A percentile compares a stretch with the other conserved stretches of the same genome.
Conservation (phyloP, 2,888 invertebrate species). For the Zeuzera pyrina region DNA sequence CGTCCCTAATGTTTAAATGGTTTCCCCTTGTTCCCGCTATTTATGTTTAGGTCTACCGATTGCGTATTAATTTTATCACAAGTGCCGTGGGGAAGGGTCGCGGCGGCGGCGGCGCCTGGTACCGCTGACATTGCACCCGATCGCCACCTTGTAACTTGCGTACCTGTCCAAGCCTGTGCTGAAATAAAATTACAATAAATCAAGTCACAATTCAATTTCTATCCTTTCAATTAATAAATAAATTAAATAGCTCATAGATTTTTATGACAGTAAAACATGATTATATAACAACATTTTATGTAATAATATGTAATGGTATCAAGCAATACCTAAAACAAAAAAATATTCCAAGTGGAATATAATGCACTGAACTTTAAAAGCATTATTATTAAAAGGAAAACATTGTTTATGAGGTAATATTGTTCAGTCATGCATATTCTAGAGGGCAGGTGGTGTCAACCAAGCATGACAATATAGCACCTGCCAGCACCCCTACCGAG, state of each 20-base stretch:
- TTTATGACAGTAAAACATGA: no score
- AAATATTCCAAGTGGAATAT: no score
- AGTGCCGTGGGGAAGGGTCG: constrained; percentile 38
- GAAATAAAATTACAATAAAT: no score
- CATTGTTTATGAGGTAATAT: constrained; percentile 28
- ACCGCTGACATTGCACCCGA: constrained; percentile 39
- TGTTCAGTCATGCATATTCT: constrained; percentile 42
- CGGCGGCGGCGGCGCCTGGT: constrained; percentile 42
- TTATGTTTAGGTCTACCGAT: constrained; percentile 20
- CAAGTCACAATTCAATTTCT: no score
- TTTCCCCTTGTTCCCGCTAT: constrained; percentile 35
- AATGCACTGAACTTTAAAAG: no score
- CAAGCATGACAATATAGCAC: constrained; percentile 46
- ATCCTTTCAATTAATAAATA: no score
- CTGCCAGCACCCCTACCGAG: constrained; percentile 47
- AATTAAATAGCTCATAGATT: no score
- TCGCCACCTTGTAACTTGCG: constrained; percentile 23
- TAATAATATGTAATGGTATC: no score
- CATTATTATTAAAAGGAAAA: no score
- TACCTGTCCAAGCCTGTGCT: no score
- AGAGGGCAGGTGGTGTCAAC: constrained; percentile 56
- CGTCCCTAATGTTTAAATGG: constrained; percentile 22
- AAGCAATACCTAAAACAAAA: no score
- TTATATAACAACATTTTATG: no score
- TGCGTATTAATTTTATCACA: constrained; percentile 51